Percentiles rank a stretch among this genome's conserved stretches.
Conservation (phyloP, 2,888 invertebrate species). For the Heliconius sara region DNA sequence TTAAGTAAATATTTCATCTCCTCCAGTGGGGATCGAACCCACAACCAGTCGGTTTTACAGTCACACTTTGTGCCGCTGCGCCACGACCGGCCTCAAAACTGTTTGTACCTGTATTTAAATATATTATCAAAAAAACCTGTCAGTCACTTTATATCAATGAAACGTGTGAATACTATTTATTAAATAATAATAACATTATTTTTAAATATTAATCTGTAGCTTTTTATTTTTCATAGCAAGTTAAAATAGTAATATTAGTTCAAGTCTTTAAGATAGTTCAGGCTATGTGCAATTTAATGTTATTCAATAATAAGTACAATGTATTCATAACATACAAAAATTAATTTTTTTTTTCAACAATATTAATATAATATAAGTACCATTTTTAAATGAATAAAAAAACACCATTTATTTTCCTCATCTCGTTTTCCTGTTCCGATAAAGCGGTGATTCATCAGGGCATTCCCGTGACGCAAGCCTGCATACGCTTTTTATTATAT, state of each 20-base stretch:
- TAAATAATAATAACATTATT: not conserved
- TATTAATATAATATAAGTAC: not conserved
- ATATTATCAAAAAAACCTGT: not conserved
- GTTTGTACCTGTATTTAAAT: no score
- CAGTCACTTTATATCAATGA: not conserved
- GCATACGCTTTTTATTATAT: not conserved
- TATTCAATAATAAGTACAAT: not conserved
- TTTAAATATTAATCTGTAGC: not conserved
- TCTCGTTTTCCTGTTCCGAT: slow-evolving; percentile 45
- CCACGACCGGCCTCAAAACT: no score
- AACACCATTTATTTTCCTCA: not conserved
- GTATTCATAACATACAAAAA: no score
- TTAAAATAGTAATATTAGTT: not conserved
- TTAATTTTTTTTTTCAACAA: not conserved
- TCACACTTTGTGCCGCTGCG: no score
- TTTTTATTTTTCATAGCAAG: not conserved
- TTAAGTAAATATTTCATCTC: no score
- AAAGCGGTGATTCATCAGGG: slow-evolving; percentile 46
- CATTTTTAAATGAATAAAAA: not conserved
- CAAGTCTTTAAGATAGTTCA: not conserved
- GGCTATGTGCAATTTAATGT: not conserved
- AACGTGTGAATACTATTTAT: not conserved
- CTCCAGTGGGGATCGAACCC: no score
- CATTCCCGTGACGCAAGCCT: slow-evolving; percentile 45
- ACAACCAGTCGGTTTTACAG: no score